Base-by-base conservation (phyloP, 1,140 invertebrate species). In the Helicoverpa armigera region DNA sequence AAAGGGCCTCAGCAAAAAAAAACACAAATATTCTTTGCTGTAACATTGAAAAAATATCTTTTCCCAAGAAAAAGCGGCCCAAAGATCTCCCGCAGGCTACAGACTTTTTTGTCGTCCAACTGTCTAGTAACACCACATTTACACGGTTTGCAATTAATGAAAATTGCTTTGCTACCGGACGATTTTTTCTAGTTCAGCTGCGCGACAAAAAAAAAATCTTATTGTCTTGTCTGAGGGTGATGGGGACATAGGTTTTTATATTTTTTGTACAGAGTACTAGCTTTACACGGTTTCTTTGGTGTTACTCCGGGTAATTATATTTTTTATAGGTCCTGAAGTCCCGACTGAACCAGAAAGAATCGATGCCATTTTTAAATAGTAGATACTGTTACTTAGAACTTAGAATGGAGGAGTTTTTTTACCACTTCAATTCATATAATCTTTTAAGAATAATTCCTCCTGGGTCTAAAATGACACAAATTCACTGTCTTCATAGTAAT, bases 141-240 rank as follows among this genome's bases (percentile, higher is more conserved):
- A 13, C 11, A 29, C 23, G 3, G 54, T 48, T 12, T 74, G n/a
- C 50, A 12, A 74, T 74, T 54, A 74, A 60, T 60, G 72, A 69
- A 74, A 74, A 60, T 67, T 67, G 63, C 43, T 67, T 50, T n/a
- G 61, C 60, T 63, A 7, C 16, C 10, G 63, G 16, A 18, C 51
- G n/a, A 43, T 74, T 74, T 60, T 35, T 16, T 43, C n/a, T 48
- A 16, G 23, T 58, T 14, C 70, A 12, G 31, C 53, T 56, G 53
- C 43, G 70, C 14, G 54, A 74, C 70, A 74, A 74, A 74, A 70
- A 74, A 70, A 74, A 51, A 23, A 23, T 72, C 18, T 9, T n/a
- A 53, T 72, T 72, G 50, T 72, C 18, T 4, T 72, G 50, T 23
- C 50, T 31, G 7, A 29, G 18, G 16, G 13, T 72, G 69, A 51